Base-by-base conservation (phyloP, 53 echinoderm and acorn worm genomes). In the Astropecten irregularis region DNA sequence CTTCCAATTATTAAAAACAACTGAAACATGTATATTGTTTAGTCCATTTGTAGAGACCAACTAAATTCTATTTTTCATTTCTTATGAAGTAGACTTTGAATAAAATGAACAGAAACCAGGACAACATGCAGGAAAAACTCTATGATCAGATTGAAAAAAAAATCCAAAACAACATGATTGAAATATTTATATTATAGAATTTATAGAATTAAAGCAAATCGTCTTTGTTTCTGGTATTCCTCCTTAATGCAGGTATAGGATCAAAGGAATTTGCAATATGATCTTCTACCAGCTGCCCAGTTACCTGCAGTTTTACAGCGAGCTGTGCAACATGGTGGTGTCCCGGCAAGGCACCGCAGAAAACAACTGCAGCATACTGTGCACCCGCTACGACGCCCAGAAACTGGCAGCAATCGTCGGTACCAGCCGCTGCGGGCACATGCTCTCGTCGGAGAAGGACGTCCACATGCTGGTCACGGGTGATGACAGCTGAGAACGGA, bases 251-350 rank as follows among this genome's bases (percentile, higher is more conserved):
- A 96, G 96, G 51, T 89, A 87, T 84, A 91, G 83, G 76, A 49
- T 92, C 8, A 86, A 85, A 23, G 92, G 88, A 3, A 87, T 96
- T 13, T 87, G 74, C 33, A 90, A 96, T 59, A 52, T 96, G 16
- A 39, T 96, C 44, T 94, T 96, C 92, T 96, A 96, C 84, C 96
- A 96, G 83, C 90, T 92, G 33, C 96, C 96, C 36, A 87, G 69
- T 23, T 94, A 96, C 71, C 91, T 92, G 0, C 89, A 96, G 81
- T 96, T 88, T 89, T 96, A 94, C 88, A 96, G 94, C 38, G 96
- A 96, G 56, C 67, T 96, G 18, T 94, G 96, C 82, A 96, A 96
- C 81, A 92, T 92, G 89, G 49, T 96, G 23, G 88, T 93, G 47
- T 71, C 76, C 8, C 40, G 51, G 29, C 73, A 82, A 42, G 86